Conservation (phyloP, 2,797 vertebrate species). For the Typhlichthys eigenmanni region DNA sequence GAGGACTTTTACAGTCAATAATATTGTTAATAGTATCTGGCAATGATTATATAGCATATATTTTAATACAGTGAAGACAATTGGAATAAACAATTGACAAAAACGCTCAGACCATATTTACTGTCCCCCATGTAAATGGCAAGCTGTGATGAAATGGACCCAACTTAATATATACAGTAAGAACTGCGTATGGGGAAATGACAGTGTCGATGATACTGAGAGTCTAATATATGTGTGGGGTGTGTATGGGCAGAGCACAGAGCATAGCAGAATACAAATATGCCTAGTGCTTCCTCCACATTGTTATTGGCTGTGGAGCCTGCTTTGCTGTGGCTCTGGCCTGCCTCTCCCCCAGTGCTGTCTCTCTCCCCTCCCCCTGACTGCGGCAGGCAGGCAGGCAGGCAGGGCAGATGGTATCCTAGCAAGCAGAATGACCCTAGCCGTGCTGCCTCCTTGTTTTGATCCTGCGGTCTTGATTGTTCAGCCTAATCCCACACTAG, state of each 20-base stretch:
- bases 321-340: constrained; percentile 38
- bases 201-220: constrained; percentile 1
- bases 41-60: too few relatives aligned
- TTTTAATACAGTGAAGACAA: too few relatives aligned
- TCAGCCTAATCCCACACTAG: constrained; percentile 89
- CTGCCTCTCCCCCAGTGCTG: constrained; percentile 64
- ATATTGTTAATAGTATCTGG: neutral
- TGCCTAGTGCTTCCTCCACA: constrained; percentile 55
- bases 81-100: too few relatives aligned
- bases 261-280: constrained; percentile 61
- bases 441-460: constrained; percentile 90
- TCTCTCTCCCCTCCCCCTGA: constrained; percentile 80
- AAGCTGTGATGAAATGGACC: too few relatives aligned
- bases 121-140: too few relatives aligned
- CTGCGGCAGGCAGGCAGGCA: constrained; percentile 81
- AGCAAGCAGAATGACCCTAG: constrained; percentile 86
- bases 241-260: constrained; percentile 28
- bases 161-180: too few relatives aligned
- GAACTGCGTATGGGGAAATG: too few relatives aligned
- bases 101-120: too few relatives aligned
- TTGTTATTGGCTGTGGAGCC: constrained; percentile 73
- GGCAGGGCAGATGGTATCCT: constrained; percentile 89
- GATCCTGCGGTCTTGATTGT: constrained; percentile 89
- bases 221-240: neutral
- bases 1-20: neutral